Base-by-base conservation (phyloP, 2,797 vertebrate species). In the Diplodus sargus region DNA sequence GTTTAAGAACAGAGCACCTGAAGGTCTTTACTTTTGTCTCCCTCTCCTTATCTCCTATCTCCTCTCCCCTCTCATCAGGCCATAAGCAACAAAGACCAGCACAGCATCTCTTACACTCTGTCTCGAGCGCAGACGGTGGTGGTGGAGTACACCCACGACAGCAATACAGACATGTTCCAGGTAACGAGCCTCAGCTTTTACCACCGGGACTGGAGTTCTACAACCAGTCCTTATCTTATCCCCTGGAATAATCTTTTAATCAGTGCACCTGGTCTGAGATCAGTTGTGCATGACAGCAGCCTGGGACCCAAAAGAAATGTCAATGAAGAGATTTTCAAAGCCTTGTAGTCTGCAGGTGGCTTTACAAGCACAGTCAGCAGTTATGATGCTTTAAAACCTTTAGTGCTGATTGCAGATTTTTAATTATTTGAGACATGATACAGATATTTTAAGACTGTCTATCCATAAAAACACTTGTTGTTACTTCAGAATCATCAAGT, bases 51-150 rank as follows among this genome's bases (percentile, higher is more conserved):
- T 28, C 18, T 20, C 23, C 18, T 49, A 52, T 67, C 6, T 34
- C 47, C n/a, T 74, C 23, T 64, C 43, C 58, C 12, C 17, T 85
- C 84, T 83, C 83, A 54, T 2, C 78, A 99, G 98, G 98, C 98
- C 95, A 99, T 99, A 95, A 99, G 98, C 92, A 99, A 99, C 94
- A 99, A 98, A 95, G 98, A 99, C 95, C 98, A 98, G 95, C 98
- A 99, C 93, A 99, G 98, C 91, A 98, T 99, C 95, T 99, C 98
- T 22, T 99, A 97, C 73, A 99, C 98, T 30, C 95, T 99, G 88
- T 99, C 98, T 81, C 96, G 98, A 83, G 97, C 92, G 49, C 98
- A 99, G 93, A 99, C 98, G 4, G 98, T 99, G 86, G 98, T 99
- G 90, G 98, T 99, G 89, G 98, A 99, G 93, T 99, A 99, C 89